phyloP scores from a whole-genome alignment of 2,113 vertebrate species.

The Capra hircus region DNA sequence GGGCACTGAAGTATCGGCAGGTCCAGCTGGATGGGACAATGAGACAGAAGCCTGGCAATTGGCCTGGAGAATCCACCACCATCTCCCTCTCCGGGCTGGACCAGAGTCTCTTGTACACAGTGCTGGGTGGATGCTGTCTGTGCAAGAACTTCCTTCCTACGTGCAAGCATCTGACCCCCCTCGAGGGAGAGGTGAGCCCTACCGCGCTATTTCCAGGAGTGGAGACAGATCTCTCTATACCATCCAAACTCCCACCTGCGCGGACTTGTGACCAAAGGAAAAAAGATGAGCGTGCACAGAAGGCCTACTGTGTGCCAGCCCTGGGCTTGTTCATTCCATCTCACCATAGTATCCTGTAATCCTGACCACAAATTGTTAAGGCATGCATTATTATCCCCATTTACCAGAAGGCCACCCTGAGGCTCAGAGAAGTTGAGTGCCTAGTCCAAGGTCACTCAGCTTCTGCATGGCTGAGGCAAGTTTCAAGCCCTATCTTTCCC shows the following conservation, averaged over 20 bases:
- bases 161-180: neutral
- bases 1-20: neutral
- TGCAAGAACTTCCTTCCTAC: neutral
- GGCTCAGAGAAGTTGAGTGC: neutral
- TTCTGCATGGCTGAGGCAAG: neutral
- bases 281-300: neutral
- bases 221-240: neutral
- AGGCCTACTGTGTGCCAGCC: neutral
- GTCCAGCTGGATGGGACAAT: neutral
- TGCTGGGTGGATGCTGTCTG: neutral
- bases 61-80: neutral
- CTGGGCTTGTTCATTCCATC: neutral
- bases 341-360: neutral
- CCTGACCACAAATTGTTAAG: neutral
- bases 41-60: neutral
- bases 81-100: neutral
- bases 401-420: neutral
- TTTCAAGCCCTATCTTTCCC: neutral
- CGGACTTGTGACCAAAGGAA: neutral
- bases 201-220: accelerated
- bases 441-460: neutral
- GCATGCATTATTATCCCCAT: neutral
- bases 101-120: neutral
- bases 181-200: neutral
- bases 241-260: neutral